Conservation (phyloP, 2,113 vertebrate genomes). For the Phaethornis superciliosus region DNA sequence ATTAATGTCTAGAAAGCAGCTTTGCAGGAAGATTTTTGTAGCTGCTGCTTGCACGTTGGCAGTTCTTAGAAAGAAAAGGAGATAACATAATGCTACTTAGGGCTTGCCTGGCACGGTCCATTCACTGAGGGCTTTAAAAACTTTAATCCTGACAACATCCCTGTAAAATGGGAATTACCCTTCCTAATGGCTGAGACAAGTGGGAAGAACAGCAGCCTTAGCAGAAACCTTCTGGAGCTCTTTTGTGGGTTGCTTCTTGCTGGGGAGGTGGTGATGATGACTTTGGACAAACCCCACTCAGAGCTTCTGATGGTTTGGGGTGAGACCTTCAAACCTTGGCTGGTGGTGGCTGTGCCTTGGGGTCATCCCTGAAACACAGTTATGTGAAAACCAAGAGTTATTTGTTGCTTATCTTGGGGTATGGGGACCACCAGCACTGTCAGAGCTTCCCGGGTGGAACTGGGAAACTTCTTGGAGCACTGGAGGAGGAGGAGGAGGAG, state of each 20-base stretch:
- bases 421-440: rapidly evolving
- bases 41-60: background rate
- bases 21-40: background rate
- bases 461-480: background rate
- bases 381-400: too few species aligned
- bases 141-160: background rate
- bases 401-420: too few species aligned
- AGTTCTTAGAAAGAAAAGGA: background rate
- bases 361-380: background rate
- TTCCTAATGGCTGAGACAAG: rapidly evolving
- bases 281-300: background rate
- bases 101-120: rapidly evolving
- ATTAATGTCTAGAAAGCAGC: background rate
- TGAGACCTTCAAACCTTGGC: rapidly evolving
- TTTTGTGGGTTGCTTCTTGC: rapidly evolving
- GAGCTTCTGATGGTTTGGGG: background rate
- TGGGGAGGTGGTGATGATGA: background rate
- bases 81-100: background rate
- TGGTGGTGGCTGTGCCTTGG: background rate
- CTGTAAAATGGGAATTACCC: background rate
- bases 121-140: background rate
- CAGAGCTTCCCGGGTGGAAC: background rate
- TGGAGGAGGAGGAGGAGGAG: rapidly evolving
- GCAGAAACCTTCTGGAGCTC: background rate
- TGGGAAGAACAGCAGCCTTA: background rate